A percentile compares a stretch with the other conserved stretches of the same genome.
Conservation (phyloP, 2,113 vertebrate genomes). For the Phrynocephalus versicolor region DNA sequence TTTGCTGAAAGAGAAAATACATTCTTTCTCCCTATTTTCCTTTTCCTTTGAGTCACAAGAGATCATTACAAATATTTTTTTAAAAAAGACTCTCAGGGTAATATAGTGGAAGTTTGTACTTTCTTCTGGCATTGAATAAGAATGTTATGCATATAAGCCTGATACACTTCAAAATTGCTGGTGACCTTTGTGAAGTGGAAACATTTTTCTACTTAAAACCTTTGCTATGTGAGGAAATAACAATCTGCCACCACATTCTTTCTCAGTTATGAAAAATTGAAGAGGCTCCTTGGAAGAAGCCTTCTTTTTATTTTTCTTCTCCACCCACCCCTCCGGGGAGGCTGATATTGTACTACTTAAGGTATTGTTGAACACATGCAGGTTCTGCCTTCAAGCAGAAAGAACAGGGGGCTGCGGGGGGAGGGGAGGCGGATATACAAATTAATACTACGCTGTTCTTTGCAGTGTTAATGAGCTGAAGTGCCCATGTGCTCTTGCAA, state of each 20-base stretch:
- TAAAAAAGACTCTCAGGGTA: neutral
- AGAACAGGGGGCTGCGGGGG: slow-evolving; percentile 32
- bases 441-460: slow-evolving; percentile 36
- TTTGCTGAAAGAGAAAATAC: neutral
- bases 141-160: neutral
- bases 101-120: neutral
- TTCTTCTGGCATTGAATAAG: neutral
- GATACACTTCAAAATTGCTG: slow-evolving; percentile 17
- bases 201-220: accelerated
- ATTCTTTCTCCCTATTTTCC: neutral
- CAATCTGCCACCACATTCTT: neutral
- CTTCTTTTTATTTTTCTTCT: neutral
- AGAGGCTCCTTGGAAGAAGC: neutral
- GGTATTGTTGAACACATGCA: neutral
- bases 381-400: slow-evolving; percentile 25
- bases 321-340: neutral
- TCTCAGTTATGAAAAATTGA: neutral
- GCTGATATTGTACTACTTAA: neutral
- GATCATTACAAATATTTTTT: neutral
- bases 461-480: slow-evolving; percentile 51
- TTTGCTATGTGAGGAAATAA: neutral
- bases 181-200: neutral
- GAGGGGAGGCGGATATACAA: slow-evolving; percentile 1
- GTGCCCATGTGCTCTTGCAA: slow-evolving; percentile 33
- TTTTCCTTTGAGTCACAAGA: neutral